Base-by-base conservation (phyloP, 2,888 invertebrate genomes). In the Folsomia candida region DNA sequence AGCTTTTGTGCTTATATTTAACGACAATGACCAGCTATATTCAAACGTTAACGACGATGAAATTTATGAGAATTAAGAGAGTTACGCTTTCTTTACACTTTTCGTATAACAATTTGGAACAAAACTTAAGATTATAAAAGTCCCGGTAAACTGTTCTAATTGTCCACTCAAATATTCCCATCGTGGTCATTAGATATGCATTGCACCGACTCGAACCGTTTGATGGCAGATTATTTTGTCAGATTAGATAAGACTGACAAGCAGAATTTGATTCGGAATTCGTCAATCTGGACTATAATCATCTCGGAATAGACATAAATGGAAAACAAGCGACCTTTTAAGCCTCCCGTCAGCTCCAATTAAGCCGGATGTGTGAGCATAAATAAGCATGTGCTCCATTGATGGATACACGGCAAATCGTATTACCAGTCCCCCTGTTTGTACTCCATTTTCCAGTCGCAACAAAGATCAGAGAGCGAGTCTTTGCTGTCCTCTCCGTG, bases 361-460 rank as follows among this genome's bases (percentile, higher is more conserved):
- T 65, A 65, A 65, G 54, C 57, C 65, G 65, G 65, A 65, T 65
- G 65, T 65, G 65, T 57, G 57, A 54, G 54, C 65, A 65, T 65
- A 65, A 65, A 65, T 57, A 65, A 65, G 54, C 54, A 65, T 51
- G 51, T 54, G 51, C 51, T 54, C 25, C 3, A 26, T 25, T 57
- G 25, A 51, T 54, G 24, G 51, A 65, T 54, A 65, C 65, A 65
- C 2, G 25, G 65, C 6, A 65, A 65, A 65, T 65, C 65, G 54
- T 65, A 65, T 65, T 65, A 54, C 26, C 4, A 9, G 37, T 37
- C 37, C 65, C 51, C 65, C 28, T 27, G 51, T 54, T 65, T 54
- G 57, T 65, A 65, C n/a, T 57, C 54, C 54, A 27, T 57, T 65
- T 51, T n/a, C 51, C 18, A 14, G n/a, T 54, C 54, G 26, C 54